Base-by-base conservation (phyloP, 2,888 invertebrate genomes). In the Sesia apiformis region DNA sequence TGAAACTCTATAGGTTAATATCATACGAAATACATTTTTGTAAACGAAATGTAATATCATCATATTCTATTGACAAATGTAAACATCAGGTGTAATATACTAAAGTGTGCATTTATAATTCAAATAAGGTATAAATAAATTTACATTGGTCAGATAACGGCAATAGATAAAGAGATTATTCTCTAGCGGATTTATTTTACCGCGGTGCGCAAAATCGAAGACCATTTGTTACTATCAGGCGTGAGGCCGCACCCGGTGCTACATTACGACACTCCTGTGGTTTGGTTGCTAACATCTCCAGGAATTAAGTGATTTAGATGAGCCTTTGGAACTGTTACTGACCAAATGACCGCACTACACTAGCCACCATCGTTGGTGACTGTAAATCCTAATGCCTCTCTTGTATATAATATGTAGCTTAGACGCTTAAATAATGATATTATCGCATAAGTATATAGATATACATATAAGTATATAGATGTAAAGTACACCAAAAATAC, bases 141-240 rank as follows among this genome's bases (percentile, higher is more conserved):
- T 23, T 23, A 23, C 23, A 23, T 23, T 23, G 23, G 23, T 23
- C 23, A 23, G 23, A 23, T 23, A 23, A 23, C 23, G 23, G 5
- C 50, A 52, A 38, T 55, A 50, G 49, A 49, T 42, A 49, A 55
- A 49, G 50, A 52, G 52, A 43, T 46, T 38, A 50, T 50, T 50
- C 43, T 23, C 23, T 51, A 6, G 58, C 54, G 58, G 62, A 63
- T 63, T 69, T 64, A 70, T 69, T 67, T 68, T 63, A 67, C 64
- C 62, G 63, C 59, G 59, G 62, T 52, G 66, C 63, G 65, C 58
- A 71, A 74, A 72, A 76, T 72, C 67, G 62, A 58, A 63, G 67
- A 60, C 66, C 74, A 78, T 79, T 74, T 74, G 65, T 79, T 77
- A 78, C 71, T 74, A 80, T 78, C 75, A 76, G 71, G 65, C 63